phyloP scores from a whole-genome alignment of 2,113 vertebrate genomes.

The Sula dactylatra region DNA sequence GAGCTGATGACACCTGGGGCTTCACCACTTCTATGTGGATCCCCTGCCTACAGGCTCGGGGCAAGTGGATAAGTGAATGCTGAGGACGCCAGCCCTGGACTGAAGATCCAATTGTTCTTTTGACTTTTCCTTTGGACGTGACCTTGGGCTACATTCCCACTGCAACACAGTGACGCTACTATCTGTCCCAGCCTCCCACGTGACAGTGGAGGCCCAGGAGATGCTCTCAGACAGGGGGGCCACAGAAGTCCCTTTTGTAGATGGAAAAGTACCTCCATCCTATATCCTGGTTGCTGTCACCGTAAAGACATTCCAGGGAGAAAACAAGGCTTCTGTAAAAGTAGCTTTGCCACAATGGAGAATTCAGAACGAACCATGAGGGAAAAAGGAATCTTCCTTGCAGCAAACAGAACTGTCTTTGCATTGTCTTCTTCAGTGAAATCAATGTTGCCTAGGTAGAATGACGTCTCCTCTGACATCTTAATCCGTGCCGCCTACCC shows the following conservation, averaged over 20 bases:
- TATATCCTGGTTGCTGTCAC: background rate
- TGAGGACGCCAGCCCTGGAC: background rate
- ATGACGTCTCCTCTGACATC: background rate
- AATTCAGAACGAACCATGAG: background rate
- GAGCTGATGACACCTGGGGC: background rate
- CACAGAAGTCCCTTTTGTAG: background rate
- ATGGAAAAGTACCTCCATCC: background rate
- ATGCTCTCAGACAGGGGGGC: background rate
- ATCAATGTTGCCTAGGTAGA: background rate
- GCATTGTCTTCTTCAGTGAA: background rate
- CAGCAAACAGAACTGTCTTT: background rate
- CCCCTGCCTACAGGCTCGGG: background rate
- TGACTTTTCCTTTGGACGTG: background rate
- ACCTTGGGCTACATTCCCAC: background rate
- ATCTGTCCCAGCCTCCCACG: rapidly evolving
- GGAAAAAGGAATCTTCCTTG: background rate
- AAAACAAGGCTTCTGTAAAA: background rate
- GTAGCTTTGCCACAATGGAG: background rate
- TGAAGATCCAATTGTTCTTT: background rate
- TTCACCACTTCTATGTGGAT: background rate
- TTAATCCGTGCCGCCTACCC: background rate
- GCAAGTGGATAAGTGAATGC: background rate
- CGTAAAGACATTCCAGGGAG: background rate
- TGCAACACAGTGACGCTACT: rapidly evolving
- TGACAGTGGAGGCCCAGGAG: background rate